Evolutionary conservation across 2,888 invertebrate genomes (phyloP).

Genomic region (Hydroisotoma schaefferi): DNA sequence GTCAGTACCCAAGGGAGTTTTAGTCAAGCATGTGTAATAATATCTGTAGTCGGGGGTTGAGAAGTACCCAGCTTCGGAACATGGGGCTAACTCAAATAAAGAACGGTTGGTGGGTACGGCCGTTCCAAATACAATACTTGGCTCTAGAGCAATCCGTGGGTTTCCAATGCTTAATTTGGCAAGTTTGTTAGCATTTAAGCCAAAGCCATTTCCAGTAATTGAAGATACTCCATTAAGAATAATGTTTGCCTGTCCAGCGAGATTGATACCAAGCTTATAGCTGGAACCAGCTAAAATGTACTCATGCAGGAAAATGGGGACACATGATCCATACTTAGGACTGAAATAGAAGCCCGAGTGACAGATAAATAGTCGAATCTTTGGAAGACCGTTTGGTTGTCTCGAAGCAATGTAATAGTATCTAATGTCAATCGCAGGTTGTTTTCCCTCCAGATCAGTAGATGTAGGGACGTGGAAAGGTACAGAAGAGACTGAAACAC

Average conservation of each 20-base stretch:
- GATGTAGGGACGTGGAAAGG: slow-evolving; percentile 39
- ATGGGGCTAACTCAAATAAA: slow-evolving; percentile 32
- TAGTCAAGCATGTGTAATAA: slow-evolving; percentile 35
- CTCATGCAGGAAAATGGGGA: slow-evolving; percentile 39
- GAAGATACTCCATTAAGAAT: slow-evolving; percentile 15
- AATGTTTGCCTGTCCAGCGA: slow-evolving; percentile 27
- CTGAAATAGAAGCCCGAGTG: slow-evolving; percentile 46
- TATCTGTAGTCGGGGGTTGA: slow-evolving; percentile 41
- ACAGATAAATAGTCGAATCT: slow-evolving; percentile 39
- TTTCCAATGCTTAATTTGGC: slow-evolving; percentile 23
- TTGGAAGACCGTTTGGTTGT: slow-evolving; percentile 7
- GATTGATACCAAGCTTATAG: slow-evolving; percentile 37
- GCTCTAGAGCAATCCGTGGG: slow-evolving; percentile 11
- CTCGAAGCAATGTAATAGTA: slow-evolving; percentile 36
- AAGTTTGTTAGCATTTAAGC: slow-evolving; percentile 10
- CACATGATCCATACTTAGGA: slow-evolving; percentile 32
- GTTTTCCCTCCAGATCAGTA: slow-evolving; percentile 30
- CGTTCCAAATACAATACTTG: slow-evolving; percentile 32
- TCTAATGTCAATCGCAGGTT: slow-evolving; percentile 32
- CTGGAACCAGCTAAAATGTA: slow-evolving; percentile 36
- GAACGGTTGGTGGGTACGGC: neutral
- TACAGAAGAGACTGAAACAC: slow-evolving; percentile 36
- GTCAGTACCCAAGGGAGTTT: slow-evolving; percentile 15
- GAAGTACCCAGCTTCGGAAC: slow-evolving; percentile 26
- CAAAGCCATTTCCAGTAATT: slow-evolving; percentile 19